A percentile compares a stretch with the other conserved stretches of the same genome.
phyloP scores from a whole-genome alignment of 1,140 invertebrate species.

The Drosophila pruinosa region DNA sequence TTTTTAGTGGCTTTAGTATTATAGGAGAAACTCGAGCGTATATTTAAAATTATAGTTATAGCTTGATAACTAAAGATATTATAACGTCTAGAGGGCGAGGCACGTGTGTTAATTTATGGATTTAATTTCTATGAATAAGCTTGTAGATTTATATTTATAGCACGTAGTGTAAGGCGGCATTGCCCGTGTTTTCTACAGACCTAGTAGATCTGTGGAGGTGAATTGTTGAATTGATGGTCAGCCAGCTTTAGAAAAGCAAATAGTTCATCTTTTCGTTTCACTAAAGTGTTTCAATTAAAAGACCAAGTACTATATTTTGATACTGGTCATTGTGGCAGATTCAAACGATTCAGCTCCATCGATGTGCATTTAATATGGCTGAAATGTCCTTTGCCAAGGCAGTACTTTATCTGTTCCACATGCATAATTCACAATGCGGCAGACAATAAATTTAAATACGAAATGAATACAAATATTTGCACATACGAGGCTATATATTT shows the following conservation, averaged over 20 bases:
- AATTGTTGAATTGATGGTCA: too few species aligned
- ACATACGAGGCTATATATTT: constrained; percentile 13
- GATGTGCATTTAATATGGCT: neutral
- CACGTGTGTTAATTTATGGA: neutral
- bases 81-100: neutral
- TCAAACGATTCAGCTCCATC: too few species aligned
- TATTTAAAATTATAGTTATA: neutral
- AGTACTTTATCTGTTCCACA: constrained; percentile 2
- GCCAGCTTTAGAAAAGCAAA: neutral
- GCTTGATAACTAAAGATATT: neutral
- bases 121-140: neutral
- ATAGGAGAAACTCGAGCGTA: neutral
- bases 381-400: neutral
- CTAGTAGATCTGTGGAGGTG: too few species aligned
- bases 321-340: neutral
- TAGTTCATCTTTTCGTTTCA: neutral
- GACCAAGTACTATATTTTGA: neutral
- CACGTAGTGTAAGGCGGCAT: neutral
- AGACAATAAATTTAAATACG: constrained; percentile 6
- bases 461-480: constrained; percentile 10
- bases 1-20: too few species aligned
- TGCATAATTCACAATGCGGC: constrained; percentile 19
- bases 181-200: too few species aligned
- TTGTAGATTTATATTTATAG: neutral
- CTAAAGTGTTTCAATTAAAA: neutral